Conservation (phyloP, 2,113 vertebrate species). For the Greenwoodochromis staneri region DNA sequence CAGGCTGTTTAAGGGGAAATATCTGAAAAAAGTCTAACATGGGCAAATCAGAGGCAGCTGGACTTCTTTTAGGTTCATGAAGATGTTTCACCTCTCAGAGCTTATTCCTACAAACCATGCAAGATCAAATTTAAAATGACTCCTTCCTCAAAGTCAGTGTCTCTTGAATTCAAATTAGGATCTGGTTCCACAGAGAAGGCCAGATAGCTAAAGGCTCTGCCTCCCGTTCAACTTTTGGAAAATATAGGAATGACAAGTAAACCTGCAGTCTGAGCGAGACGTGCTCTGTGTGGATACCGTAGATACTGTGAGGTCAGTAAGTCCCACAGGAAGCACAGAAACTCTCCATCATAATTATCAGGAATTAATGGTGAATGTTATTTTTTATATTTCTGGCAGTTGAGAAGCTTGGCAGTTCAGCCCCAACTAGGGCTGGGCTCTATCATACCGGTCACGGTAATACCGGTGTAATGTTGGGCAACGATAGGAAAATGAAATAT, state of each 20-base stretch:
- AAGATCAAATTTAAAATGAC: not conserved
- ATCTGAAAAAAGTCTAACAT: not conserved
- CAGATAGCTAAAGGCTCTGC: not conserved
- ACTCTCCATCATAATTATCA: not conserved
- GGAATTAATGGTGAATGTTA: not conserved
- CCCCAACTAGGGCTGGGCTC: rapidly evolving
- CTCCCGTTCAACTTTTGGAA: not conserved
- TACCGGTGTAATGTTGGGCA: not conserved
- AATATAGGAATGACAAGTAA: not conserved
- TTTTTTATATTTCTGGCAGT: not conserved
- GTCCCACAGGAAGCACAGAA: not conserved
- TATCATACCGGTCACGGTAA: rapidly evolving
- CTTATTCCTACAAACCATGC: not conserved
- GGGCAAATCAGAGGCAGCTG: not conserved
- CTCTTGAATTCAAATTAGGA: not conserved
- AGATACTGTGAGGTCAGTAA: not conserved
- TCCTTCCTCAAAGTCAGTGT: not conserved
- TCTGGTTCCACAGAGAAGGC: not conserved
- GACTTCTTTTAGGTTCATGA: not conserved
- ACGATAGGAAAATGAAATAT: not conserved
- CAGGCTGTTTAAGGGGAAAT: not conserved
- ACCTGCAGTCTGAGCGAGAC: not conserved
- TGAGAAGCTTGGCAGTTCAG: not conserved
- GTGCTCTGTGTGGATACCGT: not conserved
- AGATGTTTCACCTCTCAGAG: not conserved